A percentile compares a stretch with the other conserved stretches of the same genome.
Conservation (phyloP, 2,797 vertebrate species). For the Ctenochaetus hawaiiensis region DNA sequence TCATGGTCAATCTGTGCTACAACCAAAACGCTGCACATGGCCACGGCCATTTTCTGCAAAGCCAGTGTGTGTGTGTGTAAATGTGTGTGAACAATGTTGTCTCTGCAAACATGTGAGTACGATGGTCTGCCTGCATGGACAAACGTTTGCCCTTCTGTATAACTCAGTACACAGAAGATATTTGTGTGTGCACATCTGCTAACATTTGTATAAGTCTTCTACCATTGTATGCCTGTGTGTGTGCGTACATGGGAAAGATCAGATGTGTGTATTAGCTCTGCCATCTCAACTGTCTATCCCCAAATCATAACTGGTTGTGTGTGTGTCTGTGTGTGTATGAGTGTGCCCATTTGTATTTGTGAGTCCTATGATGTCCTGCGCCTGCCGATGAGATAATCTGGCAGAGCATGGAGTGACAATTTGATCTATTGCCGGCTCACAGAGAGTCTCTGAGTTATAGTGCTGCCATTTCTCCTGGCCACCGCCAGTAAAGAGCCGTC, state of each 20-base stretch:
- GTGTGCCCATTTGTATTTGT: slow-evolving; percentile 44
- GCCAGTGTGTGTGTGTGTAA: not conserved
- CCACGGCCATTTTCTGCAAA: slow-evolving; percentile 24
- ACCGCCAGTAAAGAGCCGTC: slow-evolving; percentile 58
- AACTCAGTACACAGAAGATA: slow-evolving; percentile 12
- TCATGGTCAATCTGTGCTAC: slow-evolving; percentile 49
- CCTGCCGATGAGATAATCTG: slow-evolving; percentile 78
- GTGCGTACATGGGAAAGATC: not conserved
- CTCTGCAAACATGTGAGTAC: slow-evolving; percentile 36
- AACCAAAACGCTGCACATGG: slow-evolving; percentile 48
- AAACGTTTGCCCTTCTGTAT: slow-evolving; percentile 32
- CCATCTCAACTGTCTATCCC: slow-evolving; percentile 23
- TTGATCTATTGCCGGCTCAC: slow-evolving; percentile 79
- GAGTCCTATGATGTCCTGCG: slow-evolving; percentile 61
- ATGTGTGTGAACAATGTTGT: slow-evolving; percentile 8
- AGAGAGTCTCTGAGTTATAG: slow-evolving; percentile 79
- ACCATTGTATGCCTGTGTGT: not conserved
- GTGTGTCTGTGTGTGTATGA: slow-evolving; percentile 38
- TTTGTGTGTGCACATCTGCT: slow-evolving; percentile 16
- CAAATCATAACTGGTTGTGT: slow-evolving; percentile 48
- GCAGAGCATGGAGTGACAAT: slow-evolving; percentile 75
- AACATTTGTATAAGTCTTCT: slow-evolving; percentile 35
- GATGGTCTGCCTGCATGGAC: slow-evolving; percentile 4
- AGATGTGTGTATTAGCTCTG: not conserved
- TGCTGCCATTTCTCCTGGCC: slow-evolving; percentile 71